phyloP scores from a whole-genome alignment of 2,888 invertebrate genomes.

The Dendrolimus pini region DNA sequence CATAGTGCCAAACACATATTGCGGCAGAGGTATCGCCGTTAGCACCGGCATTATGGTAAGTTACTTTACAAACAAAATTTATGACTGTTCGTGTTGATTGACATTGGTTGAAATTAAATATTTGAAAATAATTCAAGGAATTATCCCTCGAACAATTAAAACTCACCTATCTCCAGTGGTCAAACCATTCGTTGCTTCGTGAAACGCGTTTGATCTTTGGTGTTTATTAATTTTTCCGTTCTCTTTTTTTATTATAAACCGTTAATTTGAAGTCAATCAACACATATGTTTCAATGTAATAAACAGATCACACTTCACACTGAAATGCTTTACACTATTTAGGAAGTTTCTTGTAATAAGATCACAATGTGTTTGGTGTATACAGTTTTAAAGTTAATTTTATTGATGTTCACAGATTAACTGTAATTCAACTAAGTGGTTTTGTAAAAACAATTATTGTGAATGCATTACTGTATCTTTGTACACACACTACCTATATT shows the following conservation, averaged over 20 bases:
- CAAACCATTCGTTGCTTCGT: background rate
- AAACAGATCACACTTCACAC: slow-evolving; percentile 55
- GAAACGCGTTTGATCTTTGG: background rate
- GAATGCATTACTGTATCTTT: slow-evolving; percentile 31
- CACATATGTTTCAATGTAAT: slow-evolving; percentile 48
- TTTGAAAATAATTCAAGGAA: background rate
- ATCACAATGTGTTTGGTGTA: slow-evolving; percentile 23
- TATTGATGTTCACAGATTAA: slow-evolving; percentile 34
- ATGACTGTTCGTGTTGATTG: slow-evolving; percentile 63
- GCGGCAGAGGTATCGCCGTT: slow-evolving; percentile 99
- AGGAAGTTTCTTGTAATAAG: slow-evolving; percentile 22
- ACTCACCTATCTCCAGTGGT: background rate
- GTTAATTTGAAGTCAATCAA: slow-evolving; percentile 54
- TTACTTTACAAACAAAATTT: slow-evolving; percentile 52
- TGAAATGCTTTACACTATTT: slow-evolving; percentile 48
- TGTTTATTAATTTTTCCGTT: background rate
- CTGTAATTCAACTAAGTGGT: slow-evolving; percentile 26
- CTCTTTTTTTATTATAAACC: background rate
- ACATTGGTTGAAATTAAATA: slow-evolving; percentile 24
- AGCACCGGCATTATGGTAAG: slow-evolving; percentile 99
- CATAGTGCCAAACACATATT: slow-evolving; percentile 99
- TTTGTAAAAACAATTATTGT: slow-evolving; percentile 22
- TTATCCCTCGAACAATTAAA: background rate
- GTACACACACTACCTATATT: slow-evolving; percentile 30
- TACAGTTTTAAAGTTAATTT: slow-evolving; percentile 11